phyloP scores from a whole-genome alignment of 2,113 vertebrate species.

The Sylvilagus bachmani region DNA sequence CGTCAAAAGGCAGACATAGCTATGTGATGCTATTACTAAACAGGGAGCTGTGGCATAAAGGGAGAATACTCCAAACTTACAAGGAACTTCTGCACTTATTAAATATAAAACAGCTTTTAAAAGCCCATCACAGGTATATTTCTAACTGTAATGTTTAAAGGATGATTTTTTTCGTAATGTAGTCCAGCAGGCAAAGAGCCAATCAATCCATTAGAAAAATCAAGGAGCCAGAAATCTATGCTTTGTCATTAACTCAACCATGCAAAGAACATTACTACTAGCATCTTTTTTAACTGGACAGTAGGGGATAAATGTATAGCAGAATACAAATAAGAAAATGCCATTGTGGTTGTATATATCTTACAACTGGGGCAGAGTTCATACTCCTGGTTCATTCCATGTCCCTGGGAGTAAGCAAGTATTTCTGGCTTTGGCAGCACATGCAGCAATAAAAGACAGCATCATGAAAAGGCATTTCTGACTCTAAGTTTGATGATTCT shows the following conservation, averaged over 20 bases:
- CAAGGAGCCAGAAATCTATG: conserved; percentile 78
- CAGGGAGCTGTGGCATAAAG: neutral
- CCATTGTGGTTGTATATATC: neutral
- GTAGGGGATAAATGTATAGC: conserved; percentile 20
- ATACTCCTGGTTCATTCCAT: neutral
- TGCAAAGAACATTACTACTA: conserved; percentile 11
- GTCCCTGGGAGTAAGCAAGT: neutral
- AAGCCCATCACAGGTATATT: conserved; percentile 80
- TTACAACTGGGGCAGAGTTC: neutral
- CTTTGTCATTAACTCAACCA: conserved; percentile 78
- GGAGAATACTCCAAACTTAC: conserved; percentile 46
- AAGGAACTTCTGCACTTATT: conserved; percentile 68
- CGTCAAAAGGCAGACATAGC: conserved; percentile 18
- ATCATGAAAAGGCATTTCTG: neutral
- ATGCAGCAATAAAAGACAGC: neutral
- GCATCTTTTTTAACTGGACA: conserved; percentile 45
- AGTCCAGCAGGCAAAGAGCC: conserved; percentile 79
- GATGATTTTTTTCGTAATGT: conserved; percentile 69
- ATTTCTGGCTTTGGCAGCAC: neutral
- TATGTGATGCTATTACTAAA: conserved; percentile 60
- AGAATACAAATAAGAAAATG: conserved; percentile 37
- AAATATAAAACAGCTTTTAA: conserved; percentile 82
- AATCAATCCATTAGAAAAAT: conserved; percentile 83
- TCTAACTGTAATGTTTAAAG: conserved; percentile 71
- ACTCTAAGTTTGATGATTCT: conserved; percentile 1